Conservation (phyloP, 2,113 vertebrate genomes). For the Chitala chitala region DNA sequence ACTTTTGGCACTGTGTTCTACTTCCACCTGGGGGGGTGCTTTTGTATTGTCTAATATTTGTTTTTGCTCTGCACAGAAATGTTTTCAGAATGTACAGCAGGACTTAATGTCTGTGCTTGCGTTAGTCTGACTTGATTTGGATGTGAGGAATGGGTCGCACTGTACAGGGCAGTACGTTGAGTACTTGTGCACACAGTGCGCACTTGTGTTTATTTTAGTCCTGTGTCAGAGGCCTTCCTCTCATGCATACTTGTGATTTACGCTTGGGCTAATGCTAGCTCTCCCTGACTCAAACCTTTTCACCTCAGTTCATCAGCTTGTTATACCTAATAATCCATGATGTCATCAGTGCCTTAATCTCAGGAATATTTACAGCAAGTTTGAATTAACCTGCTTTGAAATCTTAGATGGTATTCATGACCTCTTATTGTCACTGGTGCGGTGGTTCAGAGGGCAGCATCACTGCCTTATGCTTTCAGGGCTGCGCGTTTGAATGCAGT, state of each 20-base stretch:
- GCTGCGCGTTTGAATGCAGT: too few relatives aligned
- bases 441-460: too few relatives aligned
- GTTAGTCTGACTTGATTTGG: too few relatives aligned
- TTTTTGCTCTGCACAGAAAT: background rate
- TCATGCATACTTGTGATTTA: too few relatives aligned
- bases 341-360: background rate
- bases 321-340: background rate
- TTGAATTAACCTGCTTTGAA: background rate
- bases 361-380: background rate
- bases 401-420: background rate
- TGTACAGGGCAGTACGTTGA: too few relatives aligned
- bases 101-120: too few relatives aligned
- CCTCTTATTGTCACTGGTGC: background rate
- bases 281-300: background rate
- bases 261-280: background rate
- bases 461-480: too few relatives aligned
- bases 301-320: constrained; percentile 9
- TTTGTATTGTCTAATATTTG: background rate
- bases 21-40: background rate
- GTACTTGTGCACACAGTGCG: too few relatives aligned
- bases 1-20: background rate
- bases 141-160: too few relatives aligned
- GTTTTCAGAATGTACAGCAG: background rate
- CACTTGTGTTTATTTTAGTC: too few relatives aligned
- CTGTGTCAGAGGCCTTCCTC: too few relatives aligned